These are phyloP conservation scores for Chaunax sp. DNA, from an alignment of 2,797 vertebrate genomes.

Conservation along the genomic window DNA sequence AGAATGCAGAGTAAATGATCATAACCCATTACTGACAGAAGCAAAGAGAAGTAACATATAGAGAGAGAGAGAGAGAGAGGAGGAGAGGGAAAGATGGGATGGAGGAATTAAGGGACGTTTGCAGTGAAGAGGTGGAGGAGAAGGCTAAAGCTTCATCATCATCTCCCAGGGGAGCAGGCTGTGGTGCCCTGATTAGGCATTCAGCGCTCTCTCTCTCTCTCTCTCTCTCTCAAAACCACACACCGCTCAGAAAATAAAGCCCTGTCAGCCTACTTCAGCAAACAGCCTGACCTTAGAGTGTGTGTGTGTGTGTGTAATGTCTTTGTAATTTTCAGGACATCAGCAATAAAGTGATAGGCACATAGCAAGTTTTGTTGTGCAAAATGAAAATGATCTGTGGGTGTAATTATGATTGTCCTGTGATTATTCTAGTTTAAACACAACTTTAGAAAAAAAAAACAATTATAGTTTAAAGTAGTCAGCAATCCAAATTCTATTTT, in stretches of 20 bases:
- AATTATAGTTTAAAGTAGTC: not conserved
- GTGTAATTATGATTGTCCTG: slow-evolving; percentile 19
- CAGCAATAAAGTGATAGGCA: slow-evolving; percentile 1
- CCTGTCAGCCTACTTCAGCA: slow-evolving; percentile 72
- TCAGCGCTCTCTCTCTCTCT: slow-evolving; percentile 50
- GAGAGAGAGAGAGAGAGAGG: slow-evolving; percentile 7
- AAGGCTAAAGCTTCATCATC: slow-evolving; percentile 72
- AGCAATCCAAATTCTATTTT: not conserved
- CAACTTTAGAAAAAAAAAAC: not conserved
- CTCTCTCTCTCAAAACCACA: slow-evolving; percentile 57
- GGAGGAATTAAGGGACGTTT: slow-evolving; percentile 44
- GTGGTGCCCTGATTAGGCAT: slow-evolving; percentile 68
- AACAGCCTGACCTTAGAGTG: slow-evolving; percentile 57
- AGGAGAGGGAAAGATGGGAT: slow-evolving; percentile 5
- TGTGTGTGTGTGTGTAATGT: slow-evolving; percentile 9
- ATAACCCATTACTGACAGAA: slow-evolving; percentile 44
- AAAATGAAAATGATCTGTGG: not conserved
- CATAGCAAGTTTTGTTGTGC: too few species aligned
- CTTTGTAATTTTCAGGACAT: slow-evolving; percentile 30
- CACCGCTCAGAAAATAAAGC: slow-evolving; percentile 69
- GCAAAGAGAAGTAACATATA: slow-evolving; percentile 17
- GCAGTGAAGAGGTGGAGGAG: slow-evolving; percentile 48
- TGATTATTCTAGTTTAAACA: slow-evolving; percentile 22
- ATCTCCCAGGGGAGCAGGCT: slow-evolving; percentile 62
- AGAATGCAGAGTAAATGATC: slow-evolving; percentile 26